Percentiles rank a stretch among this genome's conserved stretches.
Evolutionary conservation across 2,113 vertebrate species (phyloP).

Genomic region (Manacus vitellinus): DNA sequence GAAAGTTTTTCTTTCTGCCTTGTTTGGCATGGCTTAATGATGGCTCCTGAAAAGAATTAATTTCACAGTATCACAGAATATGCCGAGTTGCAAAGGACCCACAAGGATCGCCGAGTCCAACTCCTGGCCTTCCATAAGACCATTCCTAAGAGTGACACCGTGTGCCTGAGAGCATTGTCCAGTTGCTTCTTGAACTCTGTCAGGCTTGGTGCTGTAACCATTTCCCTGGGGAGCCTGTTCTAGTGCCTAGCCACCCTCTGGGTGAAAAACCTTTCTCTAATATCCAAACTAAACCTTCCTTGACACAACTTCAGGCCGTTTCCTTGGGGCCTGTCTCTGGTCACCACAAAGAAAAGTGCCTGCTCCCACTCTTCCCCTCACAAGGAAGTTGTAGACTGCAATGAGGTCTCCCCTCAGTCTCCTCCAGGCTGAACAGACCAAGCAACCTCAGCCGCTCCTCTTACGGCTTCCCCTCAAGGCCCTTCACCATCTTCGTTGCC

Average conservation of each 20-base stretch:
- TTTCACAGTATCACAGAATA: not conserved
- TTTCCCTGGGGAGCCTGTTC: not conserved
- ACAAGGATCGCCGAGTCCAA: not conserved
- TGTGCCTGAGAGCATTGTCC: not conserved
- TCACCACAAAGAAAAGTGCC: not conserved
- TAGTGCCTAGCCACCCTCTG: not conserved
- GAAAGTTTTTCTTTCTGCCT: not conserved
- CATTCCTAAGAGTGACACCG: not conserved
- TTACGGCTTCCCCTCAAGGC: not conserved
- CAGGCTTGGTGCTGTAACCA: not conserved
- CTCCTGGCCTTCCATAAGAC: not conserved
- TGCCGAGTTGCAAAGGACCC: not conserved
- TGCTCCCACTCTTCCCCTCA: not conserved
- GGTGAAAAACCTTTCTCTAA: not conserved
- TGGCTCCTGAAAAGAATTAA: not conserved
- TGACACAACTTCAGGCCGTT: not conserved
- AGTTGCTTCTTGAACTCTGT: not conserved
- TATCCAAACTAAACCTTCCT: not conserved
- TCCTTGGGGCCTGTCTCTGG: not conserved
- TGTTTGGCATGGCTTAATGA: not conserved
- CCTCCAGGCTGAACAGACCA: not conserved
- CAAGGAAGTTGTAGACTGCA: not conserved
- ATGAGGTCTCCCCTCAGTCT: not conserved
- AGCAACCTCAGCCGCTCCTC: not conserved
- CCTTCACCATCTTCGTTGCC: not conserved